These are phyloP conservation scores for Brotogeris chrysoptera DNA, from an alignment of 2,797 vertebrate species.

Conservation along the genomic window DNA sequence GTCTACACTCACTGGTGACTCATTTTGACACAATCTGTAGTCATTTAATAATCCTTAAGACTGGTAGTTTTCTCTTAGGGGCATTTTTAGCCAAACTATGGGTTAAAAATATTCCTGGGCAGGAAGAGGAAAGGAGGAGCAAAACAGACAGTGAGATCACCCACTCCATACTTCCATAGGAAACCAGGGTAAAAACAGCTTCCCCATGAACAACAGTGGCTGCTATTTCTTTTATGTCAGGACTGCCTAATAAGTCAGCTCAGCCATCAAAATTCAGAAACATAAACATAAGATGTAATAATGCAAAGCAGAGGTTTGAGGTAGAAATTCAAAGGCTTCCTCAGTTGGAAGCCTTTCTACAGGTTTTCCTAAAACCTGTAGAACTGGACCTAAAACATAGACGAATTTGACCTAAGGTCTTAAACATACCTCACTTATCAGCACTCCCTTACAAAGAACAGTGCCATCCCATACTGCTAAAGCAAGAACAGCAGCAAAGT, in stretches of 20 bases:
- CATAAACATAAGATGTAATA: background rate
- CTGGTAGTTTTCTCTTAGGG: background rate
- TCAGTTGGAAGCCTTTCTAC: background rate
- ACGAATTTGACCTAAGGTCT: background rate
- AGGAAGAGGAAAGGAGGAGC: slow-evolving; percentile 59
- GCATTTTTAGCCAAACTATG: background rate
- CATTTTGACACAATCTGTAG: background rate
- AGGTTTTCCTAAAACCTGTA: background rate
- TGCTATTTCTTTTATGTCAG: background rate
- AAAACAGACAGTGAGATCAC: slow-evolving; percentile 35
- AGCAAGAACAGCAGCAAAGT: background rate
- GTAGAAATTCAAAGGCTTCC: background rate
- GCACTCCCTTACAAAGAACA: background rate
- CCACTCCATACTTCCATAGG: background rate
- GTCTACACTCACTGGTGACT: background rate
- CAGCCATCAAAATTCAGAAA: background rate
- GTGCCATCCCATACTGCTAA: background rate
- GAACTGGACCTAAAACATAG: background rate
- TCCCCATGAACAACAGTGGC: background rate
- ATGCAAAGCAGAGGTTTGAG: background rate
- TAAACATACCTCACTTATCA: background rate
- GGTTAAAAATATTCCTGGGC: slow-evolving; percentile 34
- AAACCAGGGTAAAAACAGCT: background rate
- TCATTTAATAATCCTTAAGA: background rate
- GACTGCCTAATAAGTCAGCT: background rate